Evolutionary conservation across 2,797 vertebrate species (phyloP).

Genomic region (Lutra lutra): DNA sequence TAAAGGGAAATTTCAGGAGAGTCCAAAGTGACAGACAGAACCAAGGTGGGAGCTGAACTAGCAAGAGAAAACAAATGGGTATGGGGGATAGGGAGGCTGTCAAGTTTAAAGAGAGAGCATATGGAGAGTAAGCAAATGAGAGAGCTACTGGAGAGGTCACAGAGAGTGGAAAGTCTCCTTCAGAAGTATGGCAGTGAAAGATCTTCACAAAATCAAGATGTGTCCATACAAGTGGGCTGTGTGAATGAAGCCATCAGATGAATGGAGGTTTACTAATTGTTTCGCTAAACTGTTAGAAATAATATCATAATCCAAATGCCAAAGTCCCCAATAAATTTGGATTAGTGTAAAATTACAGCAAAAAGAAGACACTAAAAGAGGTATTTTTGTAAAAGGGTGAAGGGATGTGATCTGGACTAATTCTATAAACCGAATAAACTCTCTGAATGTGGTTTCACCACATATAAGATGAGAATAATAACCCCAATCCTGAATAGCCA

Average conservation of each 20-base stretch:
- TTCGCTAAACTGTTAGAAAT: background rate
- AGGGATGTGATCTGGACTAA: background rate
- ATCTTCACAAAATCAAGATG: background rate
- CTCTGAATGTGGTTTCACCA: no score
- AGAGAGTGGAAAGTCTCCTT: background rate
- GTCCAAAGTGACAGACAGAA: background rate
- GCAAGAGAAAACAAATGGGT: background rate
- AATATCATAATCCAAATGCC: background rate
- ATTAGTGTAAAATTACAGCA: background rate
- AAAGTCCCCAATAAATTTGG: background rate
- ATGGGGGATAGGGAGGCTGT: background rate
- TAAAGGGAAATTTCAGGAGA: background rate
- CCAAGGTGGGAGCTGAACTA: background rate
- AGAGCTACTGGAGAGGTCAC: no score
- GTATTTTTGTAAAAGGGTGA: background rate
- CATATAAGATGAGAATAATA: background rate
- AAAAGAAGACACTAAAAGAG: background rate
- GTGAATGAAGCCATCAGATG: background rate
- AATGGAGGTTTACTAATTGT: background rate
- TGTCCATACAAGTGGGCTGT: background rate
- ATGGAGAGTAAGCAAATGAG: background rate
- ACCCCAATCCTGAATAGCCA: background rate
- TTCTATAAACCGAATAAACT: background rate
- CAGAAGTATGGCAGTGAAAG: background rate
- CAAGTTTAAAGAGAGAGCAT: background rate